Evolutionary conservation across 2,113 vertebrate genomes (phyloP), one percentile per base, ranked within the genome.

Genomic region (Mus musculus): DNA sequence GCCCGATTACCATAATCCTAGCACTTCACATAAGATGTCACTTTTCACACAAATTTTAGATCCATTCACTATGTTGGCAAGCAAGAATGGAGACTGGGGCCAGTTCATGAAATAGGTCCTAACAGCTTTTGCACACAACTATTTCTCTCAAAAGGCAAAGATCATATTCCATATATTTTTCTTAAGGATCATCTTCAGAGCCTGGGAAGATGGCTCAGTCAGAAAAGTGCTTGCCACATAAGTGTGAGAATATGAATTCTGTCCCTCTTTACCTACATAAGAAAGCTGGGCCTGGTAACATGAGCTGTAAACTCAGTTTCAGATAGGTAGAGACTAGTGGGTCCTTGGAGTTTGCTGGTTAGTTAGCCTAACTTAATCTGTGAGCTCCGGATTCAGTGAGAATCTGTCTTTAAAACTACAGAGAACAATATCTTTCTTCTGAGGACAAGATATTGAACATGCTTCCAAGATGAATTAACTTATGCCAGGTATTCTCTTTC

Each of bases 311-410:
- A 77, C 16, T 78, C 46, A 52, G 77, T 20, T 10, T 33, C 33
- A 54, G 77, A 8, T 5, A 1, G 28, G 4, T 2, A 36, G 49
- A 11, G 17, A 54, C 16, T 36, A 4, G 0, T 0, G 19, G 52
- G 22, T 19, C 52, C 17, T 56, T 36, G 0, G 4, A 33, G n/a
- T 1, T 80, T n/a, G 33, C 19, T 81, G 33, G 52, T 6, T 19
- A 36, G 4, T 56, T 56, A 56, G 19, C 77, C 7, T 22, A 80
- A 33, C 19, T 80, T 36, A 22, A 56, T 36, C 30, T 20, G 77
- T 56, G 33, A 80, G 33, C 9, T 80, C 77, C 52, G 19, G 77
- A 19, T 22, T 56, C 30, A 80, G 52, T n/a, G 52, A 56, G 52
- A 56, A 52, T 9, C 16, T 52, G 76, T 33, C 28, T 49, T 52